These are phyloP conservation scores for Standfussiana lucernea DNA, from an alignment of 2,888 invertebrate genomes.

Conservation along the genomic window DNA sequence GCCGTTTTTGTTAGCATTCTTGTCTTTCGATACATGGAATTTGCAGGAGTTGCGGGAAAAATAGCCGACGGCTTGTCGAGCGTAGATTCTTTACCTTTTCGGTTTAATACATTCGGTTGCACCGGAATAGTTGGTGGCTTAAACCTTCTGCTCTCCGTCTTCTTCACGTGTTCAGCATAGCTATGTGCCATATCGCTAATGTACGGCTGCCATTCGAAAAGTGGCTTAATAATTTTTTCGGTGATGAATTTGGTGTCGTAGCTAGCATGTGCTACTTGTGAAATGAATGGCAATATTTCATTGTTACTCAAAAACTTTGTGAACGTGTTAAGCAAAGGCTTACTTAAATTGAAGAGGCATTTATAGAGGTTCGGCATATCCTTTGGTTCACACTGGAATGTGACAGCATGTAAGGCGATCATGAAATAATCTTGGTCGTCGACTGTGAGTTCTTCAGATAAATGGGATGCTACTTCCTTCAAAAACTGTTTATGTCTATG, in stretches of 20 bases:
- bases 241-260: conserved; percentile 89
- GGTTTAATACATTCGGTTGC: conserved; percentile 80
- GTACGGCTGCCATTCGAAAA: conserved; percentile 87
- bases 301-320: conserved; percentile 85
- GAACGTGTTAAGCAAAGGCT: conserved; percentile 79
- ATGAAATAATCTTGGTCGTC: conserved; percentile 83
- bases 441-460: conserved; percentile 77
- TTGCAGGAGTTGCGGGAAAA: conserved; percentile 77
- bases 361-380: conserved; percentile 82
- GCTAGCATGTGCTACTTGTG: conserved; percentile 84
- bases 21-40: conserved; percentile 74
- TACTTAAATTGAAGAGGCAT: conserved; percentile 85
- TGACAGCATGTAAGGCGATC: conserved; percentile 81
- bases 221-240: conserved; percentile 86
- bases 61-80: conserved; percentile 42
- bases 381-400: conserved; percentile 79
- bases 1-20: conserved; percentile 82
- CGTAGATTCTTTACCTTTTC: conserved; percentile 72
- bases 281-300: conserved; percentile 84
- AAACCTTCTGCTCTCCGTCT: conserved; percentile 76
- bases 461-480: conserved; percentile 73
- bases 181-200: conserved; percentile 84
- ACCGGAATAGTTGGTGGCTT: conserved; percentile 82
- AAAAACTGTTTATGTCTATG: conserved; percentile 82
- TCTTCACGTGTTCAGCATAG: conserved; percentile 81